Percentiles rank a stretch among this genome's conserved stretches.
phyloP scores from a whole-genome alignment of 2,888 invertebrate genomes.

The Epirrhoe alternata region DNA sequence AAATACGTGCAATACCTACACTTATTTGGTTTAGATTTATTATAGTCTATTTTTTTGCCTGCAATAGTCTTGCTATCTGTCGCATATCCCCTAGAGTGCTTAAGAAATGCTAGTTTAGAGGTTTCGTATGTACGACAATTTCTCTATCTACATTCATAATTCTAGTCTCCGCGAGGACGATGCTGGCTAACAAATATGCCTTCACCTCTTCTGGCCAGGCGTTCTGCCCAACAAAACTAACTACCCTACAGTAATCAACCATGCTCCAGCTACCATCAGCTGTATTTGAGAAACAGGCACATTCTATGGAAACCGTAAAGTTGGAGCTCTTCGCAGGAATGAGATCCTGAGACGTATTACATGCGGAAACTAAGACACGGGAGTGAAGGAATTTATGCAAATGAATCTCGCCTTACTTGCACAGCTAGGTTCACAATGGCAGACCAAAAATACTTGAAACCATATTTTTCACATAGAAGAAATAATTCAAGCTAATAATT shows the following conservation, averaged over 20 bases:
- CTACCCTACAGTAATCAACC: neutral
- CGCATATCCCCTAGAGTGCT: too few relatives aligned
- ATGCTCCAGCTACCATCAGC: neutral
- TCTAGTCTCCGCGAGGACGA: too few relatives aligned
- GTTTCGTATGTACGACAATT: too few relatives aligned
- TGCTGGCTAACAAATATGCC: too few relatives aligned
- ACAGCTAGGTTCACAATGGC: slow-evolving; percentile 13
- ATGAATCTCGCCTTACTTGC: slow-evolving; percentile 45
- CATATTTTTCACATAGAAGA: too few relatives aligned
- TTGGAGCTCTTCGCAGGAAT: slow-evolving; percentile 27
- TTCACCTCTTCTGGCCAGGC: too few relatives aligned
- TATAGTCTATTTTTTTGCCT: too few relatives aligned
- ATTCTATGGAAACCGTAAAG: slow-evolving; percentile 22
- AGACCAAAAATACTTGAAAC: neutral
- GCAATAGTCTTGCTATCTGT: too few relatives aligned
- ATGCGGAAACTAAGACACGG: slow-evolving; percentile 42
- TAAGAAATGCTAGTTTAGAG: too few relatives aligned
- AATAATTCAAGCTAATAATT: too few relatives aligned
- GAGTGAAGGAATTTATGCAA: slow-evolving; percentile 49
- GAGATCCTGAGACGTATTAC: slow-evolving; percentile 43
- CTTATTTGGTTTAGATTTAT: slow-evolving; percentile 17
- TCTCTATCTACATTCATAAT: too few relatives aligned
- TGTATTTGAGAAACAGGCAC: slow-evolving; percentile 7
- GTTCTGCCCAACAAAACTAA: neutral
- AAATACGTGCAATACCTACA: slow-evolving; percentile 44